These are phyloP conservation scores for Tupaia tana DNA, from an alignment of 2,113 vertebrate genomes.

Conservation along the genomic window DNA sequence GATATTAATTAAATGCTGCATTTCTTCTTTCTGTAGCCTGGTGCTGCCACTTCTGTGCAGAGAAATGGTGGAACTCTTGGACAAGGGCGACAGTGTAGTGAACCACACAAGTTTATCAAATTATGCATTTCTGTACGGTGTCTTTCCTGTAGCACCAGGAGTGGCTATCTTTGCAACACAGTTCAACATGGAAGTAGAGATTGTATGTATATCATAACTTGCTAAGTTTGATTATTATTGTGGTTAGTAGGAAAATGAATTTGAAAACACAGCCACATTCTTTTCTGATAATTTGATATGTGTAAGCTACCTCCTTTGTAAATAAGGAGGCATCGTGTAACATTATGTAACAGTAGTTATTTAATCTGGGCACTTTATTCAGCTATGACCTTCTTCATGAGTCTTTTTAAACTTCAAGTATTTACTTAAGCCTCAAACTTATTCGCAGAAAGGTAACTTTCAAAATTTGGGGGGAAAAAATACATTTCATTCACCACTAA, in stretches of 20 bases:
- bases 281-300: conserved; percentile 55
- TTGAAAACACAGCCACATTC: conserved; percentile 47
- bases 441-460: conserved; percentile 21
- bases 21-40: conserved; percentile 87
- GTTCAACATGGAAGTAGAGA: conserved; percentile 97
- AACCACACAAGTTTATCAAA: conserved; percentile 97
- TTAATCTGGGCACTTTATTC: conserved; percentile 51
- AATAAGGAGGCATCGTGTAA: conserved; percentile 35
- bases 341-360: neutral
- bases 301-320: conserved; percentile 23
- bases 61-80: conserved; percentile 96
- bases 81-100: conserved; percentile 86
- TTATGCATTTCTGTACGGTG: conserved; percentile 97
- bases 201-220: conserved; percentile 89
- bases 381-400: neutral
- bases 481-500: conserved; percentile 22
- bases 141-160: conserved; percentile 97
- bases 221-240: conserved; percentile 26
- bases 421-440: conserved; percentile 53
- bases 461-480: conserved; percentile 10
- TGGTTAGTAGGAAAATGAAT: conserved; percentile 23
- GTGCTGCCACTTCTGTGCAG: conserved; percentile 96
- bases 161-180: conserved; percentile 98
- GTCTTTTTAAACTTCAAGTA: neutral
- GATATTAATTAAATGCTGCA: neutral